A percentile compares a stretch with the other conserved stretches of the same genome.
Conservation (phyloP, 1,140 invertebrate genomes). For the Polypedilum vanderplanki region DNA sequence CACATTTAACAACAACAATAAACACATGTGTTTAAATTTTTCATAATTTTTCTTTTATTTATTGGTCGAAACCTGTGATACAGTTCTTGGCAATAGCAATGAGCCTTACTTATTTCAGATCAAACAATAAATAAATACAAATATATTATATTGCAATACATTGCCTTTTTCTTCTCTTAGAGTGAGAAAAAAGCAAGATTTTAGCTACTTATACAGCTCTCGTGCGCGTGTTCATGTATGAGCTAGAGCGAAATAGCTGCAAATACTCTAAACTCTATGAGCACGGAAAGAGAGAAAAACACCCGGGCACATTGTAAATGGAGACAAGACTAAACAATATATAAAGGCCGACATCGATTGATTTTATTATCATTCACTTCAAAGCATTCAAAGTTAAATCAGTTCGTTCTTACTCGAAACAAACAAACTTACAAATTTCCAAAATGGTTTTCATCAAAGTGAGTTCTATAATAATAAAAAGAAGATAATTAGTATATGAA, state of each 20-base stretch:
- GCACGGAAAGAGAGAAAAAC: background rate
- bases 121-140: too few species aligned
- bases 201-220: background rate
- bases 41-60: too few species aligned
- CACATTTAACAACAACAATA: too few species aligned
- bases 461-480: slow-evolving; percentile 33
- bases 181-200: background rate
- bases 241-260: background rate
- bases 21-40: too few species aligned
- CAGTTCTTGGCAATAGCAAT: too few species aligned
- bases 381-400: slow-evolving; percentile 17
- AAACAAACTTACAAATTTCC: background rate
- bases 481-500: background rate
- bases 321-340: slow-evolving; percentile 24
- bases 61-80: too few species aligned
- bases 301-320: background rate
- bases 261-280: too few species aligned
- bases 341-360: background rate
- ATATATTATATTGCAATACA: too few species aligned
- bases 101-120: too few species aligned
- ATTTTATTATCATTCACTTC: slow-evolving; percentile 27
- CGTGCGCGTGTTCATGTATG: background rate
- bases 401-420: slow-evolving; percentile 20
- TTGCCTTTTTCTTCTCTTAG: too few species aligned
- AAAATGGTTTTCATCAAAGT: slow-evolving; percentile 44